Conservation (phyloP, 2,113 vertebrate genomes). For the Scartelaos histophorus region DNA sequence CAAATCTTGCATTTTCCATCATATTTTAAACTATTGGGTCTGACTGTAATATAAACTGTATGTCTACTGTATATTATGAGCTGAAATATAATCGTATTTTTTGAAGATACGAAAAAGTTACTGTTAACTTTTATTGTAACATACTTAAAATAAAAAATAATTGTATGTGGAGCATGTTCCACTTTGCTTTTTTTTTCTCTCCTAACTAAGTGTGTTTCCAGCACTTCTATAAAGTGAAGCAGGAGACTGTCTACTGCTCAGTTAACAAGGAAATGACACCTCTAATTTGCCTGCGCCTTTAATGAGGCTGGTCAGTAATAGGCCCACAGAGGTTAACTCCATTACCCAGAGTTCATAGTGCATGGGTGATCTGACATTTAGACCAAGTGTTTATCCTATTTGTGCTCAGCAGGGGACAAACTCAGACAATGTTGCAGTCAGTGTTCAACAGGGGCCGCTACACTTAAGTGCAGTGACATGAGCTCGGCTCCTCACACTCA, state of each 20-base stretch:
- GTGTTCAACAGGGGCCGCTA: slow-evolving; percentile 17
- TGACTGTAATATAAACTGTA: too few relatives aligned
- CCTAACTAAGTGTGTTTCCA: not conserved
- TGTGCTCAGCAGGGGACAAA: slow-evolving; percentile 46
- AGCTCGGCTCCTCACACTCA: slow-evolving; percentile 34
- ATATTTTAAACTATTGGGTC: too few relatives aligned
- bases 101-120: not conserved
- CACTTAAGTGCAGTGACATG: slow-evolving; percentile 28
- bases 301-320: slow-evolving; percentile 15
- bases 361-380: slow-evolving; percentile 43
- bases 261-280: slow-evolving; percentile 2
- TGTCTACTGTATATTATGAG: too few relatives aligned
- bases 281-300: not conserved
- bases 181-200: not conserved
- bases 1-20: too few relatives aligned
- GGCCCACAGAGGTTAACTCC: slow-evolving; percentile 28
- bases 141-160: not conserved
- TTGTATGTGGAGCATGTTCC: too few relatives aligned
- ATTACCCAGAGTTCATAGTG: slow-evolving; percentile 31
- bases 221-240: not conserved
- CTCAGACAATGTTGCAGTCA: slow-evolving; percentile 49
- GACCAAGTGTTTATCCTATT: slow-evolving; percentile 53
- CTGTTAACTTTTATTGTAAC: not conserved
- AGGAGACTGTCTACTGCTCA: not conserved
- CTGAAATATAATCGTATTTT: not conserved